Base-by-base conservation (phyloP, 2,113 vertebrate species). In the Bothrops jararaca region DNA sequence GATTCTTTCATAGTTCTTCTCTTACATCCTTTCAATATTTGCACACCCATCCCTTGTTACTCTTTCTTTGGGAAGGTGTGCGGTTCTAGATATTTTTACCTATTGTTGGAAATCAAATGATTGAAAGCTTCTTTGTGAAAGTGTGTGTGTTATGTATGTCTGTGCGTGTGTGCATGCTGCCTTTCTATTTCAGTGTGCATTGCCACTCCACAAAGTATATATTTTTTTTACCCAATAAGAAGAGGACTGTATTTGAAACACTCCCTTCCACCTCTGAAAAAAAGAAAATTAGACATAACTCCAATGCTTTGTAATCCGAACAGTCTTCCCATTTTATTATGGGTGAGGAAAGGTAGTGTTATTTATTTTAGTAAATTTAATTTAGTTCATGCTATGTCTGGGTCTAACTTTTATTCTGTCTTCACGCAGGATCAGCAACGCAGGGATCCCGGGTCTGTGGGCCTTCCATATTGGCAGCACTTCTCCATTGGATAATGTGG, bases 401-500 rank as follows among this genome's bases (percentile, higher is more conserved):
- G 29, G 1, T 45, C n/a, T 57, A 7, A 89, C 64, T 24, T 29
- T 20, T 13, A 5, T 56, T 92, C 90, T 48, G 93, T 91, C 90
- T 88, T 53, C 10, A 53, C 74, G 11, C 96, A 99, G 99, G 97
- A 96, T 97, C 69, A 98, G 99, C 69, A 99, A 99, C 90, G 94
- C 97, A 0, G 98, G 98, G 0, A 93, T 98, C 15, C 98, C 98
- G 0, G 99, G 99, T 0, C 96, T 99, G 69, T 99, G 99, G 99
- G 98, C 98, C 64, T 99, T 99, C 97, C 98, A 97, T 29, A 98
- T 99, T 13, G 98, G 99, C 88, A 98, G 98, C 90, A 20, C 88
- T 3, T 94, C 97, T n/a, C 96, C 96, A 0, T 95, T 99, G 54
- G 96, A 97, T 87, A 98, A 98, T 0, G 97, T 99, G 57, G 96